Percentiles rank a stretch among this genome's conserved stretches.
Conservation (phyloP, 2,888 invertebrate species). For the Xanthorhoe spadicearia region DNA sequence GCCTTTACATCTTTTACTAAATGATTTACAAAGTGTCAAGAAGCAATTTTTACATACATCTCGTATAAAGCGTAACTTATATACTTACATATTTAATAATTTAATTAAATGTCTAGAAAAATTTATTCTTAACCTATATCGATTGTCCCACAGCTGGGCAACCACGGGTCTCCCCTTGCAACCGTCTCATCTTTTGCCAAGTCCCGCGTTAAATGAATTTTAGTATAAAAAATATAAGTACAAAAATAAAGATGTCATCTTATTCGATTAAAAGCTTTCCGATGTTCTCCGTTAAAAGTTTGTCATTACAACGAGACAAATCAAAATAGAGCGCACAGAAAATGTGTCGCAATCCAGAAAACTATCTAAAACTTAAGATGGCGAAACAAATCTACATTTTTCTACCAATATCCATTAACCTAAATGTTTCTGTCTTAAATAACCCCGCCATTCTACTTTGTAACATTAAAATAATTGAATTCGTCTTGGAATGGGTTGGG, state of each 20-base stretch:
- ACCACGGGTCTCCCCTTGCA: no score
- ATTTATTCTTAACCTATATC: no score
- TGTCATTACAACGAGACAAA: slow-evolving; percentile 4
- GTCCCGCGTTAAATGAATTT: not conserved
- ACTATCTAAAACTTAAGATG: slow-evolving; percentile 26
- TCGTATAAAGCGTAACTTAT: no score
- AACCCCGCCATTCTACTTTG: slow-evolving; percentile 48
- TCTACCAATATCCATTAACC: slow-evolving; percentile 48
- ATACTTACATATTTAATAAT: no score
- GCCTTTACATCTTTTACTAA: no score
- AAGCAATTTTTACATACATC: no score
- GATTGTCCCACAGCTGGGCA: no score
- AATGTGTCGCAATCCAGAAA: slow-evolving; percentile 20
- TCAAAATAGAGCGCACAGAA: slow-evolving; percentile 19
- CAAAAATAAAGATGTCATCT: not conserved
- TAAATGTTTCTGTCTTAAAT: slow-evolving; percentile 49
- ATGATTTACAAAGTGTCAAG: no score
- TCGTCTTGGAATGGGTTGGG: slow-evolving; percentile 46
- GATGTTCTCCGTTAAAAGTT: slow-evolving; percentile 24
- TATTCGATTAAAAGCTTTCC: slow-evolving; percentile 26
- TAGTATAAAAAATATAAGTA: not conserved
- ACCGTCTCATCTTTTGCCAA: not conserved
- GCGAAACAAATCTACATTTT: slow-evolving; percentile 44
- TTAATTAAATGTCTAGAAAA: no score
- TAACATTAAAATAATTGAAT: slow-evolving; percentile 50